phyloP scores from a whole-genome alignment of 2,113 vertebrate species.

The Morone saxatilis region DNA sequence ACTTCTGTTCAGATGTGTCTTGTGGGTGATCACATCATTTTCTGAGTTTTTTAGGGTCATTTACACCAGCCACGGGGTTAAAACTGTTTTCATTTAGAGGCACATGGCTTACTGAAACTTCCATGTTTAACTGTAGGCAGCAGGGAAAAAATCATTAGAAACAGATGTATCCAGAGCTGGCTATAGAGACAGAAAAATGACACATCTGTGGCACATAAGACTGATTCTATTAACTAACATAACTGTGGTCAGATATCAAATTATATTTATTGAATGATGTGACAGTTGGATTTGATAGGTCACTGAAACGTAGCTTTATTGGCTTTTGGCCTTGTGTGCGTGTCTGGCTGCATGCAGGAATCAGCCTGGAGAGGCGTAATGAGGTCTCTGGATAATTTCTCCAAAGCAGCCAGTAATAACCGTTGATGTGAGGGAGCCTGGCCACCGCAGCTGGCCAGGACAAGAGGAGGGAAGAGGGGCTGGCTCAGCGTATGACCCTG shows the following conservation, averaged over 20 bases:
- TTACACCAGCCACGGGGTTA: slow-evolving; percentile 19
- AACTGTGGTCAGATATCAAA: slow-evolving; percentile 68
- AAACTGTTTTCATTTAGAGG: slow-evolving; percentile 42
- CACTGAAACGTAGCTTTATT: slow-evolving; percentile 48
- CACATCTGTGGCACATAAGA: slow-evolving; percentile 62
- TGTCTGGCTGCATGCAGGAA: slow-evolving; percentile 53
- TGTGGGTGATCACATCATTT: slow-evolving; percentile 1
- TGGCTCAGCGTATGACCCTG: slow-evolving; percentile 42
- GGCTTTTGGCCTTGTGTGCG: slow-evolving; percentile 50
- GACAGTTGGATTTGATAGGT: slow-evolving; percentile 60
- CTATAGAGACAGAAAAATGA: slow-evolving; percentile 41
- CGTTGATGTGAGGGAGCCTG: slow-evolving; percentile 61
- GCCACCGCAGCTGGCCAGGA: slow-evolving; percentile 62
- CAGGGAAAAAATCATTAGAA: slow-evolving; percentile 62
- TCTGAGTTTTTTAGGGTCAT: slow-evolving; percentile 4
- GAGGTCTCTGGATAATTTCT: slow-evolving; percentile 71
- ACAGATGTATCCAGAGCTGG: slow-evolving; percentile 51
- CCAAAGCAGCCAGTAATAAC: slow-evolving; percentile 62
- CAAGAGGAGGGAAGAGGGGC: slow-evolving; percentile 30
- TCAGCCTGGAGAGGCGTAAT: slow-evolving; percentile 59
- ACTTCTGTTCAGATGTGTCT: neutral
- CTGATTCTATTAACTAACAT: slow-evolving; percentile 67
- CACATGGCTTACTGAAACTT: slow-evolving; percentile 47
- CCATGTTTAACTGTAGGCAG: slow-evolving; percentile 56
- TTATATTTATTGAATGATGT: slow-evolving; percentile 58